Evolutionary conservation across 2,113 vertebrate genomes (phyloP), one percentile per base, ranked within the genome.

Genomic region (Lathamus discolor): DNA sequence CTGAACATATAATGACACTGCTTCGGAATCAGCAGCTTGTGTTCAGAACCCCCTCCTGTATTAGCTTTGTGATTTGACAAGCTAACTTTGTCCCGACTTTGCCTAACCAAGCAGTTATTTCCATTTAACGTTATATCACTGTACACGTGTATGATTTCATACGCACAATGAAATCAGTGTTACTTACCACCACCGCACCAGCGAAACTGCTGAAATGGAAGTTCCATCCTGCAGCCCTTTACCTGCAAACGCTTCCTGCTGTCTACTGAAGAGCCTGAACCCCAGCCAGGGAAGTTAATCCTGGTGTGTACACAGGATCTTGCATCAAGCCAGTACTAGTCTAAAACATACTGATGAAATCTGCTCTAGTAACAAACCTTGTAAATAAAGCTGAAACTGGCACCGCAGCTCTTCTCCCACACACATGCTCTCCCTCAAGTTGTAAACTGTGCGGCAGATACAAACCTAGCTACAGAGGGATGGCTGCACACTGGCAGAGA

Each of bases 371-470:
- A 83, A 75, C 43, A 39, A 94, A 81, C 79, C 76, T 75, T 68
- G 86, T 86, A 92, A 94, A 91, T 64, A 93, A 88, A 93, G 61
- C 86, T 78, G 79, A 83, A 91, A 33, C 83, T 92, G 90, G 88
- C 90, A 72, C 46, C 0, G 29, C 55, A 63, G 64, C 86, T 90
- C 63, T 17, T 79, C 83, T 88, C 77, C 81, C 86, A 59, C 69
- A 88, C 70, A 82, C 49, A 33, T 1, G 39, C 85, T 92, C 86
- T 74, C 83, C 83, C 88, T 81, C 68, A 61, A 55, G 61, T 48
- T 72, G 66, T 79, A 87, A 95, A 93, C 61, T 66, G 57, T 4
- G 4, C 61, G 84, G 92, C 86, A 91, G 83, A 84, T 25, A 63
- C 35, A 95, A 46, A 20, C 61, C 52, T 2, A 41, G 72, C 90